Evolutionary conservation across 1,140 invertebrate genomes (phyloP), one percentile per base, ranked within the genome.

Genomic region (Tetramorium simillimum): DNA sequence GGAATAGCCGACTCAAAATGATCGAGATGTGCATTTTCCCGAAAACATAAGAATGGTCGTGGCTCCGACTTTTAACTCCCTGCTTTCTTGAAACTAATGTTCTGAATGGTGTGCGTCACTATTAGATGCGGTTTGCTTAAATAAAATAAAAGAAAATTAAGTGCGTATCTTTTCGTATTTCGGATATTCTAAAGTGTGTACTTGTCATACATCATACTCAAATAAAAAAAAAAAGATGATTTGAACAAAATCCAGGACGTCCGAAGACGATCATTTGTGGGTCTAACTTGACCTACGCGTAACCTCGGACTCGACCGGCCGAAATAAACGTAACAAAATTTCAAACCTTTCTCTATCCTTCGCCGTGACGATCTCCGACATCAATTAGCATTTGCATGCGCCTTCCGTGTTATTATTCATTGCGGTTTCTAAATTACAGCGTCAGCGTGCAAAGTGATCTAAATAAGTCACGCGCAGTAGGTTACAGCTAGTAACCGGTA

Each of bases 291-390:
- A 92, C 90, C 89, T 92, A 88, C 81, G 84, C 37, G 28, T 72
- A 81, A 93, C 91, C 90, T 93, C 90, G 90, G 85, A 51, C 91
- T 92, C 90, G 89, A 91, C 87, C 87, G 91, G 91, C 89, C 90
- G 33, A 46, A 33, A 18, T 46, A 65, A 60, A 70, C 10, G 49
- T n/a, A 56, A 56, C 49, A 65, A 49, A 84, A 18, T 84, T 37
- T 46, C 14, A 1, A 33, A 49, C 33, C 40, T 40, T 24, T 18
- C 67, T 53, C 28, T 16, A 18, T 28, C 28, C 24, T 49, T 33
- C 21, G 28, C 18, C 75, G 10, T 40, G 28, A 18, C 46, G 73
- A 77, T 56, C 49, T n/a, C 58, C 24, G 69, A 60, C 69, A 58
- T 84, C 70, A 73, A 84, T 84, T 73, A 84, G 24, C 53, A 73